Evolutionary conservation across 2,888 invertebrate genomes (phyloP).

Genomic region (Eristalis pertinax): DNA sequence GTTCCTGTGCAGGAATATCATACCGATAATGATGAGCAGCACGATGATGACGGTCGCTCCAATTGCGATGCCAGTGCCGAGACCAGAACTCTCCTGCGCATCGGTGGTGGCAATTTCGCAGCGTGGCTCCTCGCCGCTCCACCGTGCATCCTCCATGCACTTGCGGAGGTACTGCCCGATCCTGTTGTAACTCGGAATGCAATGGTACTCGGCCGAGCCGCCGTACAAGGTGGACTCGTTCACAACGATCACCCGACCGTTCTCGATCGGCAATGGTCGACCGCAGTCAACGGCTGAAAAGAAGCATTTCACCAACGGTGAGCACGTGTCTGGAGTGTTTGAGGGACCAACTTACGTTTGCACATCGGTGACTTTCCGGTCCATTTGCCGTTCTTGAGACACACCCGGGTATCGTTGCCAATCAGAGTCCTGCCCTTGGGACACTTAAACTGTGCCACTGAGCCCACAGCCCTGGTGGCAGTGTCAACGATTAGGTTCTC

Average conservation of each 20-base stretch:
- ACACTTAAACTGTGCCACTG: slow-evolving; percentile 90
- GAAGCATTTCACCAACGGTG: background rate
- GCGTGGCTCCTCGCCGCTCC: slow-evolving; percentile 93
- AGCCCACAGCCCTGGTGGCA: slow-evolving; percentile 88
- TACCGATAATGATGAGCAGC: slow-evolving; percentile 88
- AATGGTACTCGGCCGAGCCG: slow-evolving; percentile 94
- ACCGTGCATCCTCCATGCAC: slow-evolving; percentile 91
- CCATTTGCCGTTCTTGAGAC: slow-evolving; percentile 91
- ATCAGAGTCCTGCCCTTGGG: slow-evolving; percentile 90
- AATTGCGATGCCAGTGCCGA: slow-evolving; percentile 92
- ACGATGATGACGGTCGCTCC: slow-evolving; percentile 92
- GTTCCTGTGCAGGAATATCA: slow-evolving; percentile 90
- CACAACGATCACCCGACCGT: slow-evolving; percentile 92
- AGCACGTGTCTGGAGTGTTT: background rate
- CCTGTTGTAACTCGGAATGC: slow-evolving; percentile 91
- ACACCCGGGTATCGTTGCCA: slow-evolving; percentile 90
- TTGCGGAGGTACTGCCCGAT: slow-evolving; percentile 91
- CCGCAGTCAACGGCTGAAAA: slow-evolving; percentile 91
- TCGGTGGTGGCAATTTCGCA: slow-evolving; percentile 89
- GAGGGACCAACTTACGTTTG: slow-evolving; percentile 85
- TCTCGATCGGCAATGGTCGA: slow-evolving; percentile 89
- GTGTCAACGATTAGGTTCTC: slow-evolving; percentile 84
- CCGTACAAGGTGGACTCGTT: slow-evolving; percentile 92
- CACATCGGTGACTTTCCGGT: slow-evolving; percentile 90
- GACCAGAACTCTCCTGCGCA: slow-evolving; percentile 86